Evolutionary conservation across 1,140 invertebrate genomes (phyloP).

Genomic region (Caenorhabditis latens): DNA sequence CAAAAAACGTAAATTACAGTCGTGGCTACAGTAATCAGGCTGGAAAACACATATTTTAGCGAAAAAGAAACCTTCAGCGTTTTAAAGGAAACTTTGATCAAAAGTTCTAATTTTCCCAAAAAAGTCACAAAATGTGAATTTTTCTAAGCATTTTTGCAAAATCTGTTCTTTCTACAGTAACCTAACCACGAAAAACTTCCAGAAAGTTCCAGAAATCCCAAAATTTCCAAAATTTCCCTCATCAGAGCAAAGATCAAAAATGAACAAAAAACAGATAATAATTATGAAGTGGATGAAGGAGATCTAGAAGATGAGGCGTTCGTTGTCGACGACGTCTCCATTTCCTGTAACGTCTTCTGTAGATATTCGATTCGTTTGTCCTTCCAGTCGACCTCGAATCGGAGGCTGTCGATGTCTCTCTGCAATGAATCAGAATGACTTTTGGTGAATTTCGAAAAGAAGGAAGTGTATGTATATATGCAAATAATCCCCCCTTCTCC

Average conservation of each 20-base stretch:
- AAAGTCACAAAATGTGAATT: no score
- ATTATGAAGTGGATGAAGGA: constrained; percentile 27
- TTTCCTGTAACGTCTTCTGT: constrained; percentile 49
- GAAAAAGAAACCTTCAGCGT: no score
- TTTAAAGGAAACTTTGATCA: no score
- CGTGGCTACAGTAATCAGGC: neutral
- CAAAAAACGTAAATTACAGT: neutral
- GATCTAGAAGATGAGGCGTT: neutral
- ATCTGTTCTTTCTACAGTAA: no score
- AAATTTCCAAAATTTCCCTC: no score
- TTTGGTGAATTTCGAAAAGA: neutral
- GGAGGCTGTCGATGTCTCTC: constrained; percentile 62
- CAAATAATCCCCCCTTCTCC: constrained; percentile 45
- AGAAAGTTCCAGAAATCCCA: no score
- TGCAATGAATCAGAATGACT: constrained; percentile 1
- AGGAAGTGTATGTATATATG: neutral
- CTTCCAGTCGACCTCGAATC: constrained; percentile 62
- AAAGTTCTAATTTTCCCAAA: no score
- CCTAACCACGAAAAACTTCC: no score
- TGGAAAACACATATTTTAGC: no score
- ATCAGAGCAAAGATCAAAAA: no score
- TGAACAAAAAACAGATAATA: neutral
- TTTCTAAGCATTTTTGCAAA: no score
- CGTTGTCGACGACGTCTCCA: neutral
- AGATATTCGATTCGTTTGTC: constrained; percentile 60